Conservation (phyloP, 2,797 vertebrate species). For the Tolypeutes matacus region DNA sequence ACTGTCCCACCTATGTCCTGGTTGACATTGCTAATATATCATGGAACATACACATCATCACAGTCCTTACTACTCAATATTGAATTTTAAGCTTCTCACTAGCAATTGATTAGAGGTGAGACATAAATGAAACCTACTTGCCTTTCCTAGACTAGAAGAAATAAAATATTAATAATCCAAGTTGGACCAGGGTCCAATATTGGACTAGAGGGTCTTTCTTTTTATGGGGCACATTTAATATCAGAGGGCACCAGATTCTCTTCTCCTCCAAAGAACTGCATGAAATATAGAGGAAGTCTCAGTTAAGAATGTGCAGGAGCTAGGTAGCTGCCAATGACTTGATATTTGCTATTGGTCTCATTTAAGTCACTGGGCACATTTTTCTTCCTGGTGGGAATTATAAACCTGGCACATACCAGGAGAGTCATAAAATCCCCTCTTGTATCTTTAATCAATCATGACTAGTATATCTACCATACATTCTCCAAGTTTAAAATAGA, state of each 20-base stretch:
- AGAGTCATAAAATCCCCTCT: slow-evolving; percentile 85
- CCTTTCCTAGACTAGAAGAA: not conserved
- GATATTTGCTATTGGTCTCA: slow-evolving; percentile 69
- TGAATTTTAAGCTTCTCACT: not conserved
- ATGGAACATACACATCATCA: not conserved
- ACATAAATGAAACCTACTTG: not conserved
- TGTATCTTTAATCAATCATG: slow-evolving; percentile 87
- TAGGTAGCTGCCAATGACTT: slow-evolving; percentile 4
- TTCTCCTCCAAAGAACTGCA: not conserved
- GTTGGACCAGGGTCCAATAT: not conserved
- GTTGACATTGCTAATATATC: not conserved
- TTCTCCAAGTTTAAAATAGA: slow-evolving; percentile 86
- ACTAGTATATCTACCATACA: slow-evolving; percentile 83
- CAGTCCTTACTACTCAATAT: not conserved
- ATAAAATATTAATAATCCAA: not conserved
- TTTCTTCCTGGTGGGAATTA: slow-evolving; percentile 82
- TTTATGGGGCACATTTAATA: not conserved
- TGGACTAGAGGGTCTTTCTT: not conserved
- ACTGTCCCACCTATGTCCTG: not conserved
- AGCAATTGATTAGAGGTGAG: not conserved
- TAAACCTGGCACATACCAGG: slow-evolving; percentile 63
- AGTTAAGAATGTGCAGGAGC: not conserved
- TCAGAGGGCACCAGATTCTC: not conserved
- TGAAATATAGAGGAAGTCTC: not conserved
- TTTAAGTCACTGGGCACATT: slow-evolving; percentile 70